Evolutionary conservation across 2,797 vertebrate genomes (phyloP).

Genomic region (Benthosema pterotum): DNA sequence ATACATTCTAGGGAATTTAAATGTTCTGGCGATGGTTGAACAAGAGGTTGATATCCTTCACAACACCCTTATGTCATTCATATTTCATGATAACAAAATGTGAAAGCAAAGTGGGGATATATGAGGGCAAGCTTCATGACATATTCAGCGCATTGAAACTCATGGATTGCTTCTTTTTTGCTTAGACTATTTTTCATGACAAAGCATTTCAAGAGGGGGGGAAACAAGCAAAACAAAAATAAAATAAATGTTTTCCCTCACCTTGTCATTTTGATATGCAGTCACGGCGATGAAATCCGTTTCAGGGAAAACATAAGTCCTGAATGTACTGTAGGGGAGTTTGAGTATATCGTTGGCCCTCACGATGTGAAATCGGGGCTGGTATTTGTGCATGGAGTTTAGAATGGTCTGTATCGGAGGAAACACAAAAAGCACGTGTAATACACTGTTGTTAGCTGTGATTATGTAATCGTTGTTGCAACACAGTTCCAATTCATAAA

Average conservation of each 20-base stretch:
- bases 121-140: slow-evolving; percentile 3
- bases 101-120: slow-evolving; percentile 18
- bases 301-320: slow-evolving; percentile 97
- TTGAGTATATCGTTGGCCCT: slow-evolving; percentile 97
- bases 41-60: slow-evolving; percentile 11
- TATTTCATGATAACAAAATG: slow-evolving; percentile 76
- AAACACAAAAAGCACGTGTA: slow-evolving; percentile 10
- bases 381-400: slow-evolving; percentile 99
- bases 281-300: slow-evolving; percentile 99
- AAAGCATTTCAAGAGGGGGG: too few species aligned
- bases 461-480: neutral
- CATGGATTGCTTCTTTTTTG: too few species aligned
- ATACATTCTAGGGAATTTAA: slow-evolving; percentile 66
- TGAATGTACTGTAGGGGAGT: slow-evolving; percentile 96
- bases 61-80: slow-evolving; percentile 61
- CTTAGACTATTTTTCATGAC: too few species aligned
- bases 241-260: slow-evolving; percentile 69
- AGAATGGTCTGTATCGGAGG: slow-evolving; percentile 88
- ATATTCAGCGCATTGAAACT: neutral
- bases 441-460: neutral
- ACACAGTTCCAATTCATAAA: too few species aligned
- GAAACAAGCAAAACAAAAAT: too few species aligned
- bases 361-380: slow-evolving; percentile 96
- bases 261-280: slow-evolving; percentile 99
- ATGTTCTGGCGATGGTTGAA: slow-evolving; percentile 18